Base-by-base conservation (phyloP, 2,888 invertebrate genomes). In the Unio pictorum region DNA sequence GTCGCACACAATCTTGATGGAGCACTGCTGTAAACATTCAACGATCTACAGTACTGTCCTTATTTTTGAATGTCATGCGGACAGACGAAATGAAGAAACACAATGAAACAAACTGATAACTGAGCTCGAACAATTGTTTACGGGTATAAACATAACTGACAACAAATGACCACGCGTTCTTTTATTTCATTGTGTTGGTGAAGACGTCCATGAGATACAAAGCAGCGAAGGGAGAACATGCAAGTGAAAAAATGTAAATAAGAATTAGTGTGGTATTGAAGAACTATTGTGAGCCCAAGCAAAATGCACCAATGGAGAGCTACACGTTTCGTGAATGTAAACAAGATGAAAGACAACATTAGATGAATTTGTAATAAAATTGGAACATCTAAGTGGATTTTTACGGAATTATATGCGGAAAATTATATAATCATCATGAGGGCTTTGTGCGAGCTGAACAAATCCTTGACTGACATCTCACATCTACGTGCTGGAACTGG, bases 361-460 rank as follows among this genome's bases (percentile, higher is more conserved):
- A 57, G 68, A 74, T 62, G 74, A 74, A 67, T 74, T 55, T 54
- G 58, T 69, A 4, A 72, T 72, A 11, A 67, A 74, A 67, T 65
- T 72, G 15, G 55, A 69, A 54, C 69, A 62, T 34, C 45, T 67
- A 61, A 34, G 8, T 72, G 67, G 55, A 54, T 66, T 56, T 67
- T 72, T 23, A n/a, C 30, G 17, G 60, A 67, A 30, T 26, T 59
- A 8, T 64, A 72, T n/a, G 67, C 64, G 1, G 72, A 74, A 65
- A 72, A 69, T 23, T 55, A 62, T 56, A 55, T 69, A 34, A 57
- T 67, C 1, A 64, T 67, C 23, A 26, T 69, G 23, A 59, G 72
- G 57, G 72, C 69, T 28, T 63, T 74, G 17, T 34, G 34, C 7
- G 4, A 34, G 34, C 7, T 7, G 4, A 7, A 34, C 34, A 34